Evolutionary conservation across 2,113 vertebrate species (phyloP).

Genomic region (Ammodytes marinus): DNA sequence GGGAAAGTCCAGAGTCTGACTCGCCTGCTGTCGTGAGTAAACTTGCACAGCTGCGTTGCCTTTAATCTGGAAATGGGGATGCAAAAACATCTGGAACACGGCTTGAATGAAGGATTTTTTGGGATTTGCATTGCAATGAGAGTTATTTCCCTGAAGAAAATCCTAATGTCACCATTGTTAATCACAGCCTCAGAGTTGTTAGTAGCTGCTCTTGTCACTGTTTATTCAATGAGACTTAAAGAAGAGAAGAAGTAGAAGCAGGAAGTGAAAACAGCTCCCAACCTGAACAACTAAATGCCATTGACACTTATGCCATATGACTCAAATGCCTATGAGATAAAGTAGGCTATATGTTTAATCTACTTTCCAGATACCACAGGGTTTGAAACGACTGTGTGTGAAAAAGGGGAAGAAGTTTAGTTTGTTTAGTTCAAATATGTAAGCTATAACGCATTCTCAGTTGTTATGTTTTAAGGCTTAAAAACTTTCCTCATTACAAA

Average conservation of each 20-base stretch:
- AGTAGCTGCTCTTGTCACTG: not conserved
- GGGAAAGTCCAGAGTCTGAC: slow-evolving; percentile 22
- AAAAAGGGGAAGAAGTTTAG: not conserved
- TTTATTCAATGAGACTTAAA: not conserved
- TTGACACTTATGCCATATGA: not conserved
- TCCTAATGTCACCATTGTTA: not conserved
- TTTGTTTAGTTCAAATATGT: not conserved
- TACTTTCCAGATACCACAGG: not conserved
- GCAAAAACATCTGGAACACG: not conserved
- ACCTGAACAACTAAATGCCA: not conserved
- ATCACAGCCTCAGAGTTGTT: not conserved
- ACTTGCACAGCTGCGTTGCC: not conserved
- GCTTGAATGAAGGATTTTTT: not conserved
- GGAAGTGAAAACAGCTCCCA: slow-evolving; percentile 26
- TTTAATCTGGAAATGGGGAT: not conserved
- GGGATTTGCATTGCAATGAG: not conserved
- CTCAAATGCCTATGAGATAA: not conserved
- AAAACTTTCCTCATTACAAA: no score
- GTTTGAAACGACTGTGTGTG: not conserved
- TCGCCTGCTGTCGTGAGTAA: slow-evolving; percentile 23
- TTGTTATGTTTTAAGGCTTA: not conserved
- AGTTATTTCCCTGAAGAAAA: not conserved
- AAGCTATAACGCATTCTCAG: no score
- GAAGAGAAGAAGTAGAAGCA: not conserved
- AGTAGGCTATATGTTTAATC: not conserved